Base-by-base conservation (phyloP, 2,797 vertebrate species). In the Chrosomus eos region DNA sequence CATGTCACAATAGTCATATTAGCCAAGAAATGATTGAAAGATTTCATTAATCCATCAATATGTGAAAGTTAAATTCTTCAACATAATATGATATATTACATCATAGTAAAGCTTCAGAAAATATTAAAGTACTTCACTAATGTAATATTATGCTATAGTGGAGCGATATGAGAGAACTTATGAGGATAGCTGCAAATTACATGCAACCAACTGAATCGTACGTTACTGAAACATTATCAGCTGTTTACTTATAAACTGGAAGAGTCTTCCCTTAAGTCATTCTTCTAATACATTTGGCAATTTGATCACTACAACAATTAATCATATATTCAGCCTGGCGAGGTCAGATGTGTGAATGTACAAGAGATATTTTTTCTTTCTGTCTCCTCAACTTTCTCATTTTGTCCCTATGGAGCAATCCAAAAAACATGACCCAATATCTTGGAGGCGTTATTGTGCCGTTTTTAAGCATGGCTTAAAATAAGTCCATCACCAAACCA, bases 391-490 rank as follows among this genome's bases (percentile, higher is more conserved):
- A 64, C 21, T 87, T 73, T 55, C 40, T 86, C 87, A 85, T 85
- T 80, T 81, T 88, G 76, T 86, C 67, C 88, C 71, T 84, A 74
- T 80, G 80, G 89, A 92, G 90, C 8, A 88, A 91, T 94, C 78
- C 90, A 85, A 91, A 91, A 93, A 90, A 90, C 89, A 90, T 94
- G 93, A 93, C 93, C 94, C 90, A 95, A 93, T 94, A 95, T 92
- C 91, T 93, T 90, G 2, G 89, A 95, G 93, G 93, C 92, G 92
- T 95, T 94, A 95, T 94, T 93, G 91, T 93, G 92, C 92, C 91
- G 91, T 90, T 93, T 93, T 92, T 87, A 88, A 89, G 90, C 90
- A 90, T 91, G 60, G 33, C 31, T 92, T 92, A 93, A 94, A 94
- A 94, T 93, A 92, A 93, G 91, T n/a, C n/a, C n/a, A n/a, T n/a